These are phyloP conservation scores for Drosophila prolongata DNA, from an alignment of 2,888 invertebrate species.

Conservation along the genomic window DNA sequence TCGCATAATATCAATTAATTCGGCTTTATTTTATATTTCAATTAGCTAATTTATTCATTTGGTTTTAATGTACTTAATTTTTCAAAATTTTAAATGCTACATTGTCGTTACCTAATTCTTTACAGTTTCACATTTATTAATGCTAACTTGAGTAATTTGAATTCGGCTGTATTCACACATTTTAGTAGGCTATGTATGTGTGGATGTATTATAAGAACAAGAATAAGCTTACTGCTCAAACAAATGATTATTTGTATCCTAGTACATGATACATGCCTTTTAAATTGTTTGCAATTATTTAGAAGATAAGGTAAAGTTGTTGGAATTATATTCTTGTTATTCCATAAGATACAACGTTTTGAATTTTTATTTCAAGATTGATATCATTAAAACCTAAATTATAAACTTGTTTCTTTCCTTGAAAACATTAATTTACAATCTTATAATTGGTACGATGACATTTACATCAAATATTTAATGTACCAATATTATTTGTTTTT, in stretches of 20 bases:
- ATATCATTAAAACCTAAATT: not conserved
- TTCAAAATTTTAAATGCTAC: conserved; percentile 50
- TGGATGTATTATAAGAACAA: conserved; percentile 9
- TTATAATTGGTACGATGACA: conserved; percentile 1
- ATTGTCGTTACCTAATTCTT: conserved; percentile 52
- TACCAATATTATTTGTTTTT: not conserved
- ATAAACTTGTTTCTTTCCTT: not conserved
- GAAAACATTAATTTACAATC: conserved; percentile 1
- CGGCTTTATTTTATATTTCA: conserved; percentile 41
- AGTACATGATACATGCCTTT: conserved; percentile 6
- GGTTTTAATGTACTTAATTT: conserved; percentile 17
- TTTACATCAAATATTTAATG: conserved; percentile 1
- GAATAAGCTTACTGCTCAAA: conserved; percentile 11
- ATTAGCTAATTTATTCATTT: conserved; percentile 52
- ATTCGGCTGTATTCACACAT: conserved; percentile 21
- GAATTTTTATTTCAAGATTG: not conserved
- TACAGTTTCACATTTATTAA: conserved; percentile 33
- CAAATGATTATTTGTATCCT: conserved; percentile 2
- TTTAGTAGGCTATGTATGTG: conserved; percentile 2
- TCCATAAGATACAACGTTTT: conserved; percentile 7
- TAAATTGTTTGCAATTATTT: conserved; percentile 7
- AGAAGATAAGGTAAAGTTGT: conserved; percentile 4
- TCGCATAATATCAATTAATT: conserved; percentile 24
- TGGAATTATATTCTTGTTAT: not conserved
- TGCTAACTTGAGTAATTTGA: conserved; percentile 4